A percentile compares a stretch with the other conserved stretches of the same genome.
Evolutionary conservation across 2,797 vertebrate species (phyloP).

Genomic region (Cryptoblepharus egeriae): DNA sequence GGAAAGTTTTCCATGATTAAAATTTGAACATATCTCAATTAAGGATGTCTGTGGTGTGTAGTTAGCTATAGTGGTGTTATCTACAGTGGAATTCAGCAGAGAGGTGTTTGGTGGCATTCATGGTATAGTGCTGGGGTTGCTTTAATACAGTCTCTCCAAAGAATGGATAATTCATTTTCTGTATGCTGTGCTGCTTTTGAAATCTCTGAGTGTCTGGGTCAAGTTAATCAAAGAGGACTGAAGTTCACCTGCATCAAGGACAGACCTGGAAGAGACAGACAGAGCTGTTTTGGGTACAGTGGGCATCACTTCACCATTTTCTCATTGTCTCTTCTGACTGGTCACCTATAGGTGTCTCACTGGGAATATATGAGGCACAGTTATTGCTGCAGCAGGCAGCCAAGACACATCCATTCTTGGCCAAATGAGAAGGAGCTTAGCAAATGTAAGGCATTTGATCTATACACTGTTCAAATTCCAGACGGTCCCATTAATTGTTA

Average conservation of each 20-base stretch:
- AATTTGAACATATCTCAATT: too few species aligned
- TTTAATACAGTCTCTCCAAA: not conserved
- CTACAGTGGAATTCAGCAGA: not conserved
- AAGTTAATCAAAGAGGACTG: not conserved
- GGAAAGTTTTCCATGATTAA: too few species aligned
- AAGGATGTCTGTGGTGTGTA: not conserved
- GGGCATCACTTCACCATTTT: constrained; percentile 55
- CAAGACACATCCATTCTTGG: constrained; percentile 44
- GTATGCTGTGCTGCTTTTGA: not conserved
- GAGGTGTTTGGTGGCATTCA: too few species aligned
- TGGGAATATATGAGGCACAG: constrained; percentile 60
- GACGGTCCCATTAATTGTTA: constrained; percentile 53
- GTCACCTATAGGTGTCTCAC: constrained; percentile 58
- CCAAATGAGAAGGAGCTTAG: constrained; percentile 51
- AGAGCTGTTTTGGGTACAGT: constrained; percentile 48
- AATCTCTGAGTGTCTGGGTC: not conserved
- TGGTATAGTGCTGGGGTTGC: not conserved
- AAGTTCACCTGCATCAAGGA: constrained; percentile 52
- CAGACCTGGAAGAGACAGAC: constrained; percentile 46
- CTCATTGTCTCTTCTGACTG: constrained; percentile 51
- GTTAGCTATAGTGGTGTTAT: not conserved
- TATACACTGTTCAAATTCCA: constrained; percentile 55
- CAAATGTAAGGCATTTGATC: constrained; percentile 54
- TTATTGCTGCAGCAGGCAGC: constrained; percentile 48
- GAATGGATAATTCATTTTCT: not conserved